A percentile compares a stretch with the other conserved stretches of the same genome.
These are phyloP conservation scores for Margaritifera margaritifera DNA, from an alignment of 2,888 invertebrate genomes.

Conservation along the genomic window DNA sequence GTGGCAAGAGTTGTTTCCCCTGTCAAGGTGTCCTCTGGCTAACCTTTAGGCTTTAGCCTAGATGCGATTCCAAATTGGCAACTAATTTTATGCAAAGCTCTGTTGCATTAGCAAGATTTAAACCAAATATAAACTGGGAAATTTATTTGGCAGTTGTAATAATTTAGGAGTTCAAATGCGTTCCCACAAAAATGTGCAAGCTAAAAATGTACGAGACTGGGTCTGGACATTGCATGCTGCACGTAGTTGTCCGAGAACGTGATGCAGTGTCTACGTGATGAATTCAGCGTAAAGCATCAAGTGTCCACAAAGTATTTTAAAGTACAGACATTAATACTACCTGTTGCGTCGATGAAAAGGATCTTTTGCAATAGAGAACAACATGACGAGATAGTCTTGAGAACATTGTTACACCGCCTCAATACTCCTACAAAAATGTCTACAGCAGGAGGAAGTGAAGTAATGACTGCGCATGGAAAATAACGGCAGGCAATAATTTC, in stretches of 20 bases:
- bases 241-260: no score
- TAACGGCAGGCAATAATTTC: slow-evolving; percentile 17
- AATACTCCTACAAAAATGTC: background rate
- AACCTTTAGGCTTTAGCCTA: background rate
- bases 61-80: background rate
- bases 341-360: slow-evolving; percentile 41
- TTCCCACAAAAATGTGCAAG: no score
- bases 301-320: background rate
- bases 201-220: no score
- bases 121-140: no score
- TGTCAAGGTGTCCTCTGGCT: slow-evolving; percentile 18
- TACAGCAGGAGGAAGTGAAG: slow-evolving; percentile 10
- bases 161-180: no score
- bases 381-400: slow-evolving; percentile 51
- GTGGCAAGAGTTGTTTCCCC: slow-evolving; percentile 18
- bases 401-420: slow-evolving; percentile 43
- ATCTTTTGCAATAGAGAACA: slow-evolving; percentile 31
- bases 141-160: no score
- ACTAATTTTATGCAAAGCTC: no score
- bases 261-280: no score
- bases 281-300: background rate
- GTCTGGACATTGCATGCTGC: no score
- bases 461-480: slow-evolving; percentile 3
- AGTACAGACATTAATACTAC: slow-evolving; percentile 9
- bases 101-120: no score